These are phyloP conservation scores for Dunckerocampus dactyliophorus DNA, from an alignment of 2,113 vertebrate species.

Conservation along the genomic window DNA sequence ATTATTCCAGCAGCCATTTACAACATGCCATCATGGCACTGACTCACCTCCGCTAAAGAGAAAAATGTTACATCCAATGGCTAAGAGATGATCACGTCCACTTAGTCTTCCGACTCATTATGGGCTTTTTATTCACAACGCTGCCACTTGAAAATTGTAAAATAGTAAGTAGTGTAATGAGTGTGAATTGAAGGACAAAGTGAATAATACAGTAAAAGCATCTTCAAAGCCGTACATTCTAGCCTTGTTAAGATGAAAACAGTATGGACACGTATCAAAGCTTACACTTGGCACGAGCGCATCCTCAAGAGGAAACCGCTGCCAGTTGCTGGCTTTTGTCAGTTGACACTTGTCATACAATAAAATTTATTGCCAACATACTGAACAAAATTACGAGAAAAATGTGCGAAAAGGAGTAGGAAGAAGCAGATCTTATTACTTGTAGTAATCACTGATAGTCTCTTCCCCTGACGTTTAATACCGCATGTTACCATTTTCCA, in stretches of 20 bases:
- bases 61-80: conserved; percentile 2
- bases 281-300: conserved; percentile 12
- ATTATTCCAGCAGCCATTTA: conserved; percentile 3
- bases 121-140: neutral
- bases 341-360: neutral
- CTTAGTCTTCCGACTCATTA: neutral
- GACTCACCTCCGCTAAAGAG: neutral
- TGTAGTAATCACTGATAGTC: too few species aligned
- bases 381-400: too few species aligned
- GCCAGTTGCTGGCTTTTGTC: conserved; percentile 17
- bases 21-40: neutral
- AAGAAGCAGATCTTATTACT: too few species aligned
- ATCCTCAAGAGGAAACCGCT: conserved; percentile 19
- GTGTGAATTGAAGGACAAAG: neutral
- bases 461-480: too few species aligned
- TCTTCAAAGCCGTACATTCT: too few species aligned
- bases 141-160: neutral
- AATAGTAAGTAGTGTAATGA: conserved; percentile 1
- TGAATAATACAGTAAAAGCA: conserved; percentile 3
- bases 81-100: conserved; percentile 3
- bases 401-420: too few species aligned
- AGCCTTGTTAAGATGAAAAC: conserved; percentile 20
- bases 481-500: too few species aligned
- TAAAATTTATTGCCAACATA: too few species aligned
- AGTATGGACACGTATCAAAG: conserved; percentile 25